Base-by-base conservation (phyloP, 2,113 vertebrate genomes). In the Phyllopteryx taeniolatus region DNA sequence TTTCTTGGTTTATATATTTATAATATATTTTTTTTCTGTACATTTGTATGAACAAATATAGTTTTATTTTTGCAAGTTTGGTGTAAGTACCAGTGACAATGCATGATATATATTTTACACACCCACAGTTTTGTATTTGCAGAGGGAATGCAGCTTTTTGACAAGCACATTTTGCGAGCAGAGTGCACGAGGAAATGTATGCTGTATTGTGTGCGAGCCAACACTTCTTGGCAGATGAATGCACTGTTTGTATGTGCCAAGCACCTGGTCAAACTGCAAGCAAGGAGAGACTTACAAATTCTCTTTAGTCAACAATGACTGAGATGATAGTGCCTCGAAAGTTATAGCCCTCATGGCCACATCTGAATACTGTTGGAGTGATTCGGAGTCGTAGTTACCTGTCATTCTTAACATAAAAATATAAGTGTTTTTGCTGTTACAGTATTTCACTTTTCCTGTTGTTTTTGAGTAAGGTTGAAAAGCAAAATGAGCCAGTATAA, bases 181-280 rank as follows among this genome's bases (percentile, higher is more conserved):
- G 77, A 44, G 81, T 86, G 79, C 71, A 83, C 83, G 85, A 83
- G 78, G 81, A 88, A 87, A 87, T 87, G 86, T 90, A 87, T 90
- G 83, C 79, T 73, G 85, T 83, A 70, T 87, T 89, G 91, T 87
- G 72, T 75, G 57, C 39, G 76, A 87, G 89, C 89, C 90, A 91
- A 81, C 77, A 74, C 75, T 83, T 90, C 78, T 90, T 93, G 93
- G 92, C 91, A 90, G 88, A 81, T 71, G 68, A 77, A 83, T 71
- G 72, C 82, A 63, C 78, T 69, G 78, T 74, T 78, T 87, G 87
- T 76, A 79, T 83, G 82, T 90, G 92, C 92, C 91, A 92, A 91
- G 89, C 91, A 92, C 93, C 91, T 94, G 92, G 91, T 92, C 91
- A 92, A 88, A 90, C 88, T 88, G 90, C 84, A 92, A 88, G 91